Evolutionary conservation across 2,797 vertebrate genomes (phyloP), one percentile per base, ranked within the genome.

Genomic region (Telmatherina bonti): DNA sequence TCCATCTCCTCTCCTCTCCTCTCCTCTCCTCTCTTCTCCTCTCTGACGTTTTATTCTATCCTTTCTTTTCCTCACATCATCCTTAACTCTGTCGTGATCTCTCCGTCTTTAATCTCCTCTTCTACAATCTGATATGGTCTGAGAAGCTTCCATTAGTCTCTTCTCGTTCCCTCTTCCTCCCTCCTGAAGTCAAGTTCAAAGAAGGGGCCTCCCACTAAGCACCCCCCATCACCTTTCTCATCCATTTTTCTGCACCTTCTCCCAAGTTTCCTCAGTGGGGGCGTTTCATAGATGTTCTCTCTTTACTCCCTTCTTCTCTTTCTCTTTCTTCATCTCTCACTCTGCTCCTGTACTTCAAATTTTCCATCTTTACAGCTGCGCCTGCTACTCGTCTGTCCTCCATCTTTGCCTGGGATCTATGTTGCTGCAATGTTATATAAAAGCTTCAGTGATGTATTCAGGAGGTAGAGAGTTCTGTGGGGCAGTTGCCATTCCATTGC

Each of bases 121-220:
- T 62, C 74, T 75, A 33, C 69, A 38, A 72, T 77, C 63, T 70
- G 76, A 76, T 79, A 56, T 67, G 63, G 26, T 72, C 72, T 54
- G 45, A 72, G 70, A 84, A 51, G 38, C 70, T 47, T 52, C 53
- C 47, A 31, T 51, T 43, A 53, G 52, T 68, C 57, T 54, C 60
- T 66, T 27, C 54, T n/a, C 43, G 5, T 53, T 45, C 67, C 41
- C 12, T 66, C 62, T 30, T 15, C 55, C 27, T 66, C 57, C 63
- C 62, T 61, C 30, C 54, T 80, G 74, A 75, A 74, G 53, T 76
- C 31, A 35, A 87, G 81, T 89, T 90, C 90, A 90, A 91, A 89
- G 72, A 65, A 71, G 70, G 52, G 78, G 73, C 77, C 85, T 88
- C 88, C 88, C 68, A 87, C 85, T 71, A 88, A 83, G 86, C 47